These are phyloP conservation scores for Balanococcus diminutus DNA, from an alignment of 2,888 invertebrate species.

Conservation along the genomic window DNA sequence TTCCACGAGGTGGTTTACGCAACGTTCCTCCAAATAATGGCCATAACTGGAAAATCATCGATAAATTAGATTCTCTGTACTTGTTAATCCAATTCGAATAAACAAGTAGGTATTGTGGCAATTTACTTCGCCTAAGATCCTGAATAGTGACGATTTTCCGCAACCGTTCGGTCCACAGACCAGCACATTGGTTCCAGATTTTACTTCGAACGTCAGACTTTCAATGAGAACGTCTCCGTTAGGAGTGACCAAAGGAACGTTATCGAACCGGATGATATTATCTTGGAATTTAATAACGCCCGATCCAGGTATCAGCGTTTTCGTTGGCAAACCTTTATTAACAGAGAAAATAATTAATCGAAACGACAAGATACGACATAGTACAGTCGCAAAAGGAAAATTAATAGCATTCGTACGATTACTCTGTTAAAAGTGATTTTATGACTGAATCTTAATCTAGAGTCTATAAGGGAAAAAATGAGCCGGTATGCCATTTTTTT, in stretches of 20 bases:
- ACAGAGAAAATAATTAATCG: neutral
- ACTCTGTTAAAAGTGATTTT: no score
- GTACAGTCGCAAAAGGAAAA: no score
- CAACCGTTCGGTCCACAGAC: constrained; percentile 99
- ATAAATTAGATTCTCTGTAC: neutral
- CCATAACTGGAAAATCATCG: constrained; percentile 73
- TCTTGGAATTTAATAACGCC: constrained; percentile 84
- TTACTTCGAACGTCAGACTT: constrained; percentile 88
- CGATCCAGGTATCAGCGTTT: constrained; percentile 67
- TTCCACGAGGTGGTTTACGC: constrained; percentile 93
- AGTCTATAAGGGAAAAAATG: no score
- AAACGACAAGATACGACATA: no score
- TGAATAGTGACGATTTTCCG: constrained; percentile 95
- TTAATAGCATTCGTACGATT: no score
- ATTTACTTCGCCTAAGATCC: constrained; percentile 84
- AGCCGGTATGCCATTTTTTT: no score
- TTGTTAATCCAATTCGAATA: neutral
- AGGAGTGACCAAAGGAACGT: constrained; percentile 94
- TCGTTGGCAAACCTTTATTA: neutral
- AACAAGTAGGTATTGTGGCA: neutral
- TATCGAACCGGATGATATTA: constrained; percentile 87
- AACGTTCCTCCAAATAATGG: constrained; percentile 92
- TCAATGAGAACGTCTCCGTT: constrained; percentile 94
- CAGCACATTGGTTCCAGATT: constrained; percentile 94
- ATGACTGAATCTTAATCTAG: no score